These are phyloP conservation scores for Acrocephalus arundinaceus DNA, from an alignment of 2,113 vertebrate species.

Conservation along the genomic window DNA sequence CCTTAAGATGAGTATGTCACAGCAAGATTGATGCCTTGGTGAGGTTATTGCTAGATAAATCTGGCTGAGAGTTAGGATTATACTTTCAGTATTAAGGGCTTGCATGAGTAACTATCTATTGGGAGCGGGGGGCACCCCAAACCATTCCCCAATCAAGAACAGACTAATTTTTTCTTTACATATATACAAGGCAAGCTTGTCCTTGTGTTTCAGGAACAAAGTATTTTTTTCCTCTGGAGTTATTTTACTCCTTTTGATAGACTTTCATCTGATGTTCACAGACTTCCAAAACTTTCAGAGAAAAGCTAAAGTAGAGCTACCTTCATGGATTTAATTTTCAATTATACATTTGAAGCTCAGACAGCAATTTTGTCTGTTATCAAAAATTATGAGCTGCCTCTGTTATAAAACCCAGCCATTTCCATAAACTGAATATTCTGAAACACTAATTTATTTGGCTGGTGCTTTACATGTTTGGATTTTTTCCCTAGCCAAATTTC, in stretches of 20 bases:
- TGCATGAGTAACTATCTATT: neutral
- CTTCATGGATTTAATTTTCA: neutral
- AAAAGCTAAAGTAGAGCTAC: neutral
- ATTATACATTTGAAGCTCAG: neutral
- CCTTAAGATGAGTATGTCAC: neutral
- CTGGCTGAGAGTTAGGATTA: neutral
- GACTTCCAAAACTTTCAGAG: neutral
- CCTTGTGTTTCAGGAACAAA: neutral
- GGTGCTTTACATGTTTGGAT: neutral
- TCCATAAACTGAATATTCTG: neutral
- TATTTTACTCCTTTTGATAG: neutral
- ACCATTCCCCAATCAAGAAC: neutral
- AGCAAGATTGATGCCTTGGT: neutral
- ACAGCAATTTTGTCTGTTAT: neutral
- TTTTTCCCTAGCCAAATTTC: neutral
- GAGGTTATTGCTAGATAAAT: neutral
- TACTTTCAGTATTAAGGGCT: neutral
- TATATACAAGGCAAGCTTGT: neutral
- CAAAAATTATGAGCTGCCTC: neutral
- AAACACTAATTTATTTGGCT: neutral
- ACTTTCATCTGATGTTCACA: neutral
- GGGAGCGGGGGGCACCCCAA: fast-evolving
- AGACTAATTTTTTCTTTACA: neutral
- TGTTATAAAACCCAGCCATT: neutral
- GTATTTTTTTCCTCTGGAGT: neutral